These are phyloP conservation scores for Ondatra zibethicus DNA, from an alignment of 2,113 vertebrate genomes.

Conservation along the genomic window DNA sequence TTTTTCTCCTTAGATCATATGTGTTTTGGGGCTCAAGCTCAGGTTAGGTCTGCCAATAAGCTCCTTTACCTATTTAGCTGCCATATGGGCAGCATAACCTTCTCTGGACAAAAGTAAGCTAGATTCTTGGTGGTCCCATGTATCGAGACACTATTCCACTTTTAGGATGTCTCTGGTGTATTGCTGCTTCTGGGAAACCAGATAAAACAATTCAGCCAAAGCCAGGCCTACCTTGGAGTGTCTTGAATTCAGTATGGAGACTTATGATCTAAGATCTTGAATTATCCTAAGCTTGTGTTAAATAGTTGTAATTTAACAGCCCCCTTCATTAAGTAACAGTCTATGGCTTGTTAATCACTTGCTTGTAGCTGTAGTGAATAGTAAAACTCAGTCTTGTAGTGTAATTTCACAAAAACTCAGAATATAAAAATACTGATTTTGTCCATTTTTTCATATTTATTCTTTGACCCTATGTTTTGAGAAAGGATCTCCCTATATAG, in stretches of 20 bases:
- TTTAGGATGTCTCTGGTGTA: background rate
- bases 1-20: background rate
- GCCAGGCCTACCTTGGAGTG: background rate
- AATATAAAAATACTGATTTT: background rate
- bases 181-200: slow-evolving; percentile 44
- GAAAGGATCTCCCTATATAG: background rate
- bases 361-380: slow-evolving; percentile 14
- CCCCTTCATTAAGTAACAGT: background rate
- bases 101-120: background rate
- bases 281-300: background rate
- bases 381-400: background rate
- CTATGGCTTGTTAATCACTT: background rate
- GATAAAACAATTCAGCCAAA: slow-evolving; percentile 22
- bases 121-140: slow-evolving; percentile 1
- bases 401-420: background rate
- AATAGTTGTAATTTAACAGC: slow-evolving; percentile 2
- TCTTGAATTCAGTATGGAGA: slow-evolving; percentile 14
- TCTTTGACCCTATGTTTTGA: background rate
- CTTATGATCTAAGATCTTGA: background rate
- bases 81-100: background rate
- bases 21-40: background rate
- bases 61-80: no score
- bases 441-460: background rate
- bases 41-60: background rate
- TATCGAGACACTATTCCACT: background rate